Evolutionary conservation across 2,113 vertebrate species (phyloP).

Genomic region (Thinocorus orbignyianus): DNA sequence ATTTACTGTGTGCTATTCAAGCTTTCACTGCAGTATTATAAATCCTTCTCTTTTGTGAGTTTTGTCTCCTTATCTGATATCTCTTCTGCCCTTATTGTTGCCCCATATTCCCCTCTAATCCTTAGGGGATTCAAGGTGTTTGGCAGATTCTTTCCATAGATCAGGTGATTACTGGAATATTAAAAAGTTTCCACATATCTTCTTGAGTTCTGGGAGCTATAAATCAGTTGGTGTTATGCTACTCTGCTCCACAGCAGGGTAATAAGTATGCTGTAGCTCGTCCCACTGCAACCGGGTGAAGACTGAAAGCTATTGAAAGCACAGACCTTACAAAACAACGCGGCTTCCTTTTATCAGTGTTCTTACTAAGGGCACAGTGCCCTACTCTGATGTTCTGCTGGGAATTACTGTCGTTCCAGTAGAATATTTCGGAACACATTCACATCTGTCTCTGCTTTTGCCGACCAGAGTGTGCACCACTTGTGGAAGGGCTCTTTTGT

Average conservation of each 20-base stretch:
- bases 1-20: conserved; percentile 21
- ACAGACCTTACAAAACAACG: not conserved
- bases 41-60: not conserved
- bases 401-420: not conserved
- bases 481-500: not conserved
- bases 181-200: not conserved
- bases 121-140: not conserved
- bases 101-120: not conserved
- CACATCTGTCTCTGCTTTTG: not conserved
- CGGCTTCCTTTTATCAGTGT: not conserved
- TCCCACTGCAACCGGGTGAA: not conserved
- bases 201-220: not conserved
- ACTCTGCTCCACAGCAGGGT: not conserved
- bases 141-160: not conserved
- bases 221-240: not conserved
- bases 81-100: not conserved
- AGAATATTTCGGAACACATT: not conserved
- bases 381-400: not conserved
- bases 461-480: not conserved
- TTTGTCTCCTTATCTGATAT: not conserved
- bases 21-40: not conserved
- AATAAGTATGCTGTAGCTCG: not conserved
- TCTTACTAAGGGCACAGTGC: not conserved
- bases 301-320: not conserved
- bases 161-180: not conserved